Conservation (phyloP, 2,797 vertebrate genomes). For the Martes flavigula region DNA sequence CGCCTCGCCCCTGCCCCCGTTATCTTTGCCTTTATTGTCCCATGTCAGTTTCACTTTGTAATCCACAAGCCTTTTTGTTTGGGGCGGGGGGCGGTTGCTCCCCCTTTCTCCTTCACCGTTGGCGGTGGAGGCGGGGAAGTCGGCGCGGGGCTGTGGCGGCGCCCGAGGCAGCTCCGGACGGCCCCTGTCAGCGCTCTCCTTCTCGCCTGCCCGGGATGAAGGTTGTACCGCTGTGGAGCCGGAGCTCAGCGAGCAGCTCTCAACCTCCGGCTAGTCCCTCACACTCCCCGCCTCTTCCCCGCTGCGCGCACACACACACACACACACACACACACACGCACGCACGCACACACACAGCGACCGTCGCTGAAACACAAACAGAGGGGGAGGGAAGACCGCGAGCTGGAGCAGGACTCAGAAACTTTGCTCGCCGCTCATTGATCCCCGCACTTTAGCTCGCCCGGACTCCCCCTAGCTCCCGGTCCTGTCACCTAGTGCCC, state of each 20-base stretch:
- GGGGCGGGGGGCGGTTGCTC: not conserved
- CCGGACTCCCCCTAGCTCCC: not conserved
- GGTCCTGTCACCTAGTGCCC: constrained; percentile 57
- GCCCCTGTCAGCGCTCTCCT: constrained; percentile 50
- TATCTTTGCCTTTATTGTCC: constrained; percentile 54
- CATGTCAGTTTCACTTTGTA: constrained; percentile 74
- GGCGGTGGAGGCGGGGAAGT: not conserved
- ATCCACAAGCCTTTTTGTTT: constrained; percentile 68
- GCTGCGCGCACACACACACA: constrained; percentile 37
- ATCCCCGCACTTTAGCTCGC: not conserved
- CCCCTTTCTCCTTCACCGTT: not conserved
- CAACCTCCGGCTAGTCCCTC: not conserved
- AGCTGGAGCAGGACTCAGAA: not conserved
- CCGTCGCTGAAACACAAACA: not conserved
- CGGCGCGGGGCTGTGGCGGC: not conserved
- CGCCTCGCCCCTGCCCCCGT: constrained; percentile 12
- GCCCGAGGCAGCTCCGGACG: constrained; percentile 30
- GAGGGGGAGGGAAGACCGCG: constrained; percentile 12
- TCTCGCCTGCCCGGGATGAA: not conserved
- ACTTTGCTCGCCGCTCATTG: constrained; percentile 61
- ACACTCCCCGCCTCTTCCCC: constrained; percentile 80
- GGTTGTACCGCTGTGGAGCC: not conserved
- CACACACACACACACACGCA: not conserved
- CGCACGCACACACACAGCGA: not conserved
- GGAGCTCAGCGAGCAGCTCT: not conserved